A percentile compares a stretch with the other conserved stretches of the same genome.
These are phyloP conservation scores for Ceratoteleas bidentatus DNA, from an alignment of 1,140 invertebrate genomes.

Conservation along the genomic window DNA sequence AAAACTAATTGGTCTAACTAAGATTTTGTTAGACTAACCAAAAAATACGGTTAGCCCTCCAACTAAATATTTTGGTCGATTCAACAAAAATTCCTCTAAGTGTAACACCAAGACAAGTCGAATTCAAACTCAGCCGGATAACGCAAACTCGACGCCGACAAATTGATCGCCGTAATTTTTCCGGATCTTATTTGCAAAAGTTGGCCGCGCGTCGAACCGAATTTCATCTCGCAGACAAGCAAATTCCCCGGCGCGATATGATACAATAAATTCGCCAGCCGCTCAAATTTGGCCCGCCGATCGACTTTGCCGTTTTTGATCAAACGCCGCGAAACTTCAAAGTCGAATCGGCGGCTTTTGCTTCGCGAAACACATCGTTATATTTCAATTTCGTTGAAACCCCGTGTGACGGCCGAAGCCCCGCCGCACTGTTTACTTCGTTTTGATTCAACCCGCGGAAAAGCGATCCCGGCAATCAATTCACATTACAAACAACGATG, in stretches of 20 bases:
- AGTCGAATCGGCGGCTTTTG: constrained; percentile 22
- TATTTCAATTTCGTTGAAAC: constrained; percentile 25
- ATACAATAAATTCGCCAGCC: constrained; percentile 33
- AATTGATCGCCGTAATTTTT: constrained; percentile 34
- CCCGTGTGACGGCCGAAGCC: not conserved
- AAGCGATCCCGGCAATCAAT: constrained; percentile 16
- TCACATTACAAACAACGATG: constrained; percentile 4
- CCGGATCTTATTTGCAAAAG: constrained; percentile 27
- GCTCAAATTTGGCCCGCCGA: constrained; percentile 35
- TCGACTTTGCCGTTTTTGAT: constrained; percentile 32
- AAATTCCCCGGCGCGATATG: constrained; percentile 27
- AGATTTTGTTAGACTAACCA: too few species aligned
- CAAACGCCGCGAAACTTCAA: constrained; percentile 46
- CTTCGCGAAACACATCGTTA: constrained; percentile 30
- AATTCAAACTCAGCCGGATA: constrained; percentile 16
- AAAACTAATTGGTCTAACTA: too few species aligned
- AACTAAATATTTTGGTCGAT: too few species aligned
- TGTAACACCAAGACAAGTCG: not conserved
- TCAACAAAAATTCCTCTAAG: too few species aligned
- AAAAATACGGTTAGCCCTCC: too few species aligned
- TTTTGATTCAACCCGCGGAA: not conserved
- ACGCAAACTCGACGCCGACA: constrained; percentile 6
- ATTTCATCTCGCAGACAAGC: not conserved
- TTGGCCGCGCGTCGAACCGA: not conserved
- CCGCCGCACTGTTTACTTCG: not conserved